Evolutionary conservation across 2,888 invertebrate species (phyloP).

Genomic region (Dynastes hyllus): DNA sequence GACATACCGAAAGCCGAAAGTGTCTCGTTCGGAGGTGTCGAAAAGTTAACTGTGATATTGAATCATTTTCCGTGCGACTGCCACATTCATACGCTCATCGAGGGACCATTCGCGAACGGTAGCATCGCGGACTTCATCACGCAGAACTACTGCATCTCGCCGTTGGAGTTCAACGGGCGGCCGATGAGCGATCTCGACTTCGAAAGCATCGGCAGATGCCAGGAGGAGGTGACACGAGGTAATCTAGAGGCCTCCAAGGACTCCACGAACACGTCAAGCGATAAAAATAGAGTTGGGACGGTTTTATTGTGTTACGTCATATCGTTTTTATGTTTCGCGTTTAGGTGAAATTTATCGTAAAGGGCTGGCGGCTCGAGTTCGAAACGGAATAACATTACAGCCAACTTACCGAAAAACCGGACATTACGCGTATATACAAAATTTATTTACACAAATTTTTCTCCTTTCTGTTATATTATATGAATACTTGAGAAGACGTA

Average conservation of each 20-base stretch:
- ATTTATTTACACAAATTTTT: constrained; percentile 26
- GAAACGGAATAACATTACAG: constrained; percentile 37
- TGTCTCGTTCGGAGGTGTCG: constrained; percentile 81
- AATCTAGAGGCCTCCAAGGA: constrained; percentile 76
- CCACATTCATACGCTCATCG: constrained; percentile 84
- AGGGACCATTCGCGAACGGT: constrained; percentile 83
- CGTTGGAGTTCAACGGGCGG: constrained; percentile 86
- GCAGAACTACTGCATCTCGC: constrained; percentile 90
- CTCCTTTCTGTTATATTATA: not conserved
- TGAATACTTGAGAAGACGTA: not conserved
- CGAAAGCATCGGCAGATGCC: constrained; percentile 79
- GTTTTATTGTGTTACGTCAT: constrained; percentile 55
- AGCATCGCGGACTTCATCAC: constrained; percentile 79
- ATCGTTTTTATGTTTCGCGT: constrained; percentile 53
- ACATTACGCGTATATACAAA: not conserved
- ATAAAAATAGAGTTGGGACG: constrained; percentile 56
- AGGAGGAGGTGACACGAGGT: constrained; percentile 79
- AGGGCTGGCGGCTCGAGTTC: constrained; percentile 2
- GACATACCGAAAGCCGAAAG: constrained; percentile 82
- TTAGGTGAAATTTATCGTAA: constrained; percentile 62
- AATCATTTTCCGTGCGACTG: constrained; percentile 94
- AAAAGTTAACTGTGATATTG: constrained; percentile 80
- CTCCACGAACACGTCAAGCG: constrained; percentile 56
- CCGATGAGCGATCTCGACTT: constrained; percentile 81
- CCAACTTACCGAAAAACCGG: constrained; percentile 22